Conservation (phyloP, 1,140 invertebrate genomes). For the Eumeta japonica region DNA sequence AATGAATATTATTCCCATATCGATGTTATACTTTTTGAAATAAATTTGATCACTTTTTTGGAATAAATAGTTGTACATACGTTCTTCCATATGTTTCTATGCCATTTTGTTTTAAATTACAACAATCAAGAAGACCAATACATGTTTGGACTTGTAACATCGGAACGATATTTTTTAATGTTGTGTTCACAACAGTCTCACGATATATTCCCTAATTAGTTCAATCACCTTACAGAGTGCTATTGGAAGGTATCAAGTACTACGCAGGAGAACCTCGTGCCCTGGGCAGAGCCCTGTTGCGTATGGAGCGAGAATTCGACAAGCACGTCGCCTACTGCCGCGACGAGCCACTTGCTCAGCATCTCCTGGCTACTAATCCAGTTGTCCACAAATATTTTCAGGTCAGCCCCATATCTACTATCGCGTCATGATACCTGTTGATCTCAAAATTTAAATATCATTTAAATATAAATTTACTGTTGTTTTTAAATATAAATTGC, state of each 20-base stretch:
- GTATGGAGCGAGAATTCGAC: slow-evolving; percentile 90
- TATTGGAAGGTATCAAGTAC: slow-evolving; percentile 91
- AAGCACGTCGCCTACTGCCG: slow-evolving; percentile 88
- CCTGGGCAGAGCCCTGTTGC: slow-evolving; percentile 82
- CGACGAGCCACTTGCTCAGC: slow-evolving; percentile 81
- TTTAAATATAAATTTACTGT: too few relatives aligned
- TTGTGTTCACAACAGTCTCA: too few relatives aligned
- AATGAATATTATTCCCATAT: too few relatives aligned
- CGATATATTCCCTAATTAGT: too few relatives aligned
- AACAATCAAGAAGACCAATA: too few relatives aligned
- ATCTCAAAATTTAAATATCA: too few relatives aligned
- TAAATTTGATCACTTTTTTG: too few relatives aligned
- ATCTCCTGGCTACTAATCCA: slow-evolving; percentile 71
- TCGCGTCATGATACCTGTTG: too few relatives aligned
- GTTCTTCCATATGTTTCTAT: neutral
- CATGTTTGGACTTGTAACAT: neutral
- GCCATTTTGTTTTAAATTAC: neutral
- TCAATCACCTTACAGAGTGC: slow-evolving; percentile 78
- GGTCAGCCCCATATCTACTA: slow-evolving; percentile 61
- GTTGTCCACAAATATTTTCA: slow-evolving; percentile 77
- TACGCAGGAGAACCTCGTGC: slow-evolving; percentile 85
- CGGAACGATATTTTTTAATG: too few relatives aligned
- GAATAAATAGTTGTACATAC: too few relatives aligned
- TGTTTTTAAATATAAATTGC: too few relatives aligned
- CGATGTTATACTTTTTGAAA: too few relatives aligned